These are phyloP conservation scores for Ploceus nigricollis DNA, from an alignment of 2,113 vertebrate species.

Conservation along the genomic window DNA sequence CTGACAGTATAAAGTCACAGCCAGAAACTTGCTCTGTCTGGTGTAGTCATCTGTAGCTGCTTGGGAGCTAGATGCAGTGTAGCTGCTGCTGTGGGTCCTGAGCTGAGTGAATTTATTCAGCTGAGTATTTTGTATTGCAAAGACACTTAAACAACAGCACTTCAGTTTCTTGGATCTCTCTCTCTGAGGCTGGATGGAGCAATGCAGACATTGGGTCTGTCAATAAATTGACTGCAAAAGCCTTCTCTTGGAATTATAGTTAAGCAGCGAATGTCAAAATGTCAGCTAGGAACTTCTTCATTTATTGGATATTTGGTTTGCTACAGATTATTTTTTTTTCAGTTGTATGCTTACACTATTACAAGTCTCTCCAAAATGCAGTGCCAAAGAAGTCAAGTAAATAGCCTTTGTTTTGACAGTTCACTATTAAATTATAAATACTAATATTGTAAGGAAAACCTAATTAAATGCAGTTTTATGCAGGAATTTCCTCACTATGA, in stretches of 20 bases:
- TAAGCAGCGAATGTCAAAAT: background rate
- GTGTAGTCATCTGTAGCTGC: background rate
- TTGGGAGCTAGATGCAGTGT: background rate
- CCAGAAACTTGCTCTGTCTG: background rate
- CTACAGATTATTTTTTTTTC: background rate
- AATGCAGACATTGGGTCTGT: background rate
- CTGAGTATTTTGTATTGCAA: background rate
- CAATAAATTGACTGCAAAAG: background rate
- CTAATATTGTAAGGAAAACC: background rate
- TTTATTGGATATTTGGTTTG: background rate
- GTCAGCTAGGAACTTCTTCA: background rate
- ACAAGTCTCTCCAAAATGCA: background rate
- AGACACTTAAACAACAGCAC: background rate
- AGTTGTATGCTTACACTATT: background rate
- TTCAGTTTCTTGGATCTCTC: background rate
- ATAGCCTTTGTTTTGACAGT: background rate
- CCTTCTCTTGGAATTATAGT: background rate
- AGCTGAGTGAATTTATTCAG: background rate
- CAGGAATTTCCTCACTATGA: background rate
- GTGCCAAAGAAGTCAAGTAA: background rate
- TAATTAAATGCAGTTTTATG: background rate
- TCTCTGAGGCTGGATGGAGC: background rate
- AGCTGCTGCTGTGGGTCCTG: background rate
- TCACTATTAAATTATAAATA: background rate
- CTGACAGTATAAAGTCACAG: background rate